These are phyloP conservation scores for Acipenser ruthenus DNA, from an alignment of 2,797 vertebrate species.

Conservation along the genomic window DNA sequence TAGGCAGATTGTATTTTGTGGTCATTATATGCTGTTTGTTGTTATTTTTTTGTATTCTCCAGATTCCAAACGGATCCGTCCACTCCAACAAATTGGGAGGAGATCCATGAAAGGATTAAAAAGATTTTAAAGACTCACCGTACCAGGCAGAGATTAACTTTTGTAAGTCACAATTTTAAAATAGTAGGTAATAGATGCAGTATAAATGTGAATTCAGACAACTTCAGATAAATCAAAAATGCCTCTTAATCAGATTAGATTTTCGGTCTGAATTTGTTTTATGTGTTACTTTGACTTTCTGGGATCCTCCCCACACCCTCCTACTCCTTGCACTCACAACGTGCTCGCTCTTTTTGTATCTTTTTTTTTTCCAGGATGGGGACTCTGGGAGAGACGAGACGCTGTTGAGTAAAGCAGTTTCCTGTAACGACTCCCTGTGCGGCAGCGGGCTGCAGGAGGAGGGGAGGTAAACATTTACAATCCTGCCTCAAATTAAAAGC, in stretches of 20 bases:
- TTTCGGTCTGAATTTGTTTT: too few species aligned
- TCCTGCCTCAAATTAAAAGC: neutral
- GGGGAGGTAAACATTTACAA: slow-evolving; percentile 54
- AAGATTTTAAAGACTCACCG: slow-evolving; percentile 78
- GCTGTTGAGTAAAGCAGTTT: slow-evolving; percentile 28
- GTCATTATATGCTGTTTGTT: too few species aligned
- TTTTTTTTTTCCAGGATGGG: slow-evolving; percentile 51
- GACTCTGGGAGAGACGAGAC: slow-evolving; percentile 42
- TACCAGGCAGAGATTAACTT: slow-evolving; percentile 45
- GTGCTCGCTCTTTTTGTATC: neutral
- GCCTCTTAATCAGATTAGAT: too few species aligned
- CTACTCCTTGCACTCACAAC: neutral
- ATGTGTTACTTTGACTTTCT: too few species aligned
- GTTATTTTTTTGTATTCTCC: slow-evolving; percentile 14
- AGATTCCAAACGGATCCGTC: slow-evolving; percentile 66
- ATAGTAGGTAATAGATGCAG: too few species aligned
- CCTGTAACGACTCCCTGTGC: slow-evolving; percentile 29
- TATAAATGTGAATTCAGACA: too few species aligned
- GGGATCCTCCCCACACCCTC: too few species aligned
- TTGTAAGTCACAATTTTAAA: slow-evolving; percentile 41
- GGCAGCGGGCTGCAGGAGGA: slow-evolving; percentile 43
- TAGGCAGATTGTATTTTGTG: too few species aligned
- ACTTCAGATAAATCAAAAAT: too few species aligned
- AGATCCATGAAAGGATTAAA: slow-evolving; percentile 77
- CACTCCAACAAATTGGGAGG: slow-evolving; percentile 69